A percentile compares a stretch with the other conserved stretches of the same genome.
These are phyloP conservation scores for Idris sp. DNA, from an alignment of 1,140 invertebrate species.

Conservation along the genomic window DNA sequence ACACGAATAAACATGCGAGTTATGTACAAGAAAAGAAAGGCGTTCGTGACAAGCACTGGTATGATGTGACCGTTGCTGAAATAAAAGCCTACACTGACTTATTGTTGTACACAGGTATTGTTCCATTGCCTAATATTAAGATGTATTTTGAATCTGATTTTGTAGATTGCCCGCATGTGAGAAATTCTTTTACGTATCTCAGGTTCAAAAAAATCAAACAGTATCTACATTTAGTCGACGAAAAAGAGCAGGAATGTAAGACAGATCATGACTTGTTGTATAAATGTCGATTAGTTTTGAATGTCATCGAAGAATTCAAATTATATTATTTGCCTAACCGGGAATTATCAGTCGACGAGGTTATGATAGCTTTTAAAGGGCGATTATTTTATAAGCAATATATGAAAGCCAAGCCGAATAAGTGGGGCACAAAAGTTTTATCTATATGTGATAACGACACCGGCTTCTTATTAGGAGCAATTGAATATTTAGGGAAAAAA, in stretches of 20 bases:
- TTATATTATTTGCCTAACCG: constrained; percentile 3
- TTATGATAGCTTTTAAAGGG: constrained; percentile 12
- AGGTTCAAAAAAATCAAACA: constrained; percentile 9
- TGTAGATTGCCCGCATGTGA: not conserved
- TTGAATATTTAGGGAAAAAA: constrained; percentile 23
- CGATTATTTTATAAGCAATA: constrained; percentile 10
- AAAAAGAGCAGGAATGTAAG: not conserved
- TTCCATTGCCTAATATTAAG: not conserved
- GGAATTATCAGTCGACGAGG: constrained; percentile 12
- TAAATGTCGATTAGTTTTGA: constrained; percentile 11
- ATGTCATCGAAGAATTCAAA: constrained; percentile 19
- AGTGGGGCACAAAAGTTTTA: constrained; percentile 24
- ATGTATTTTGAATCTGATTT: constrained; percentile 9
- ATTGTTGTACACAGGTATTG: constrained; percentile 6
- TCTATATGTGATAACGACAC: constrained; percentile 13
- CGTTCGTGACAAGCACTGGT: not conserved
- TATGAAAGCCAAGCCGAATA: constrained; percentile 5
- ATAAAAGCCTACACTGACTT: not conserved
- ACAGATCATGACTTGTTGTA: constrained; percentile 10
- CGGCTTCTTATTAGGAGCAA: constrained; percentile 10
- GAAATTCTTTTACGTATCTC: not conserved
- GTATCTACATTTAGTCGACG: constrained; percentile 8
- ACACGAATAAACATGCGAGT: too few species aligned
- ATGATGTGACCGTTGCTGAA: not conserved
- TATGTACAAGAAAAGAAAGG: too few species aligned